Percentiles rank a stretch among this genome's conserved stretches.
Evolutionary conservation across 2,888 invertebrate species (phyloP).

Genomic region (Hoplodrina ambigua): DNA sequence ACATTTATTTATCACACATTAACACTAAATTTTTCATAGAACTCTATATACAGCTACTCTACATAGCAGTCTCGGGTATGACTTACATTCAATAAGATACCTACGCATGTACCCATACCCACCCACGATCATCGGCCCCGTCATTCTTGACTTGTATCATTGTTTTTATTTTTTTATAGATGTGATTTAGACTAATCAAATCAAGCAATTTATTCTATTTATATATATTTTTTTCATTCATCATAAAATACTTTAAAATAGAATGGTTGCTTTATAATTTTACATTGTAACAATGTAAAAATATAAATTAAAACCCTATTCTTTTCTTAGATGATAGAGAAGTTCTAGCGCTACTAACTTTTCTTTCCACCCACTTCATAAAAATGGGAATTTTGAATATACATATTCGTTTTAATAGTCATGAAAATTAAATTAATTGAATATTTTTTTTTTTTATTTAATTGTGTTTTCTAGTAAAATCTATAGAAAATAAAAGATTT

Average conservation of each 20-base stretch:
- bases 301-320: background rate
- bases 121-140: background rate
- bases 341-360: too few species aligned
- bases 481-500: too few species aligned
- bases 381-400: background rate
- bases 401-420: background rate
- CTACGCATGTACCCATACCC: too few species aligned
- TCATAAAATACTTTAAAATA: too few species aligned
- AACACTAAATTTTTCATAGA: background rate
- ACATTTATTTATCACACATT: background rate
- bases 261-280: background rate
- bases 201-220: too few species aligned
- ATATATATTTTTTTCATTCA: too few species aligned
- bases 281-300: background rate
- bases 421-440: slow-evolving; percentile 34
- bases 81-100: slow-evolving; percentile 8
- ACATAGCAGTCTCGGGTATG: background rate
- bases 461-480: too few species aligned
- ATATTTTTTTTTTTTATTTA: too few species aligned
- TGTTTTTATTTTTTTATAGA: slow-evolving; percentile 19
- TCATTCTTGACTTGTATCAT: background rate
- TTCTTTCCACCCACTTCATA: background rate
- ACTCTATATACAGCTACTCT: too few species aligned
- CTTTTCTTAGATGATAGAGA: slow-evolving; percentile 7
- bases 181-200: slow-evolving; percentile 14